These are phyloP conservation scores for Engraulis encrasicolus DNA, from an alignment of 2,113 vertebrate genomes.

Conservation along the genomic window DNA sequence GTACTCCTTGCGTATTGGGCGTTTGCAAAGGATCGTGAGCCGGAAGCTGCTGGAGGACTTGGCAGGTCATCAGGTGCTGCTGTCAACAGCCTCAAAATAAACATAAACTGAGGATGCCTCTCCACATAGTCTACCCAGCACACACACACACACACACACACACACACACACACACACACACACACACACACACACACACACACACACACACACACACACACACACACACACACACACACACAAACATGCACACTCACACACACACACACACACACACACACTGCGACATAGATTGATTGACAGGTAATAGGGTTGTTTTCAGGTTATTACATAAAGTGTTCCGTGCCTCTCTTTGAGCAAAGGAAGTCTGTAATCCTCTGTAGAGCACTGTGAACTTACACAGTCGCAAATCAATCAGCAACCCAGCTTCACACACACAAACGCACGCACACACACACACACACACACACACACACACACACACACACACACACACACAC, in stretches of 20 bases:
- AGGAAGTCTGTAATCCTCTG: not conserved
- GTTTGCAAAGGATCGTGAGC: not conserved
- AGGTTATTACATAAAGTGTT: not conserved
- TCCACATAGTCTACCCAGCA: not conserved
- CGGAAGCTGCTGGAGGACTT: not conserved
- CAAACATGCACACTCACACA: too few relatives aligned
- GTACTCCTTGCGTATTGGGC: too few relatives aligned
- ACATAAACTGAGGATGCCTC: not conserved
- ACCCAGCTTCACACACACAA: too few relatives aligned
- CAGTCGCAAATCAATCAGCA: not conserved
- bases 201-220: too few relatives aligned
- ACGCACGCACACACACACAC: too few relatives aligned
- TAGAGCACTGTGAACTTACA: not conserved
- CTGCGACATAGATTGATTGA: too few relatives aligned
- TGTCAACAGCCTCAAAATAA: not conserved
- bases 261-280: too few relatives aligned
- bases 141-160: too few relatives aligned
- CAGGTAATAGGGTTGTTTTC: not conserved
- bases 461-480: slow-evolving; percentile 13
- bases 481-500: slow-evolving; percentile 13
- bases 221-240: too few relatives aligned
- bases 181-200: too few relatives aligned
- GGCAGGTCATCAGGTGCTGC: not conserved
- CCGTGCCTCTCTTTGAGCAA: not conserved
- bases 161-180: too few relatives aligned